Evolutionary conservation across 2,888 invertebrate genomes (phyloP).

Genomic region (Campoplex capitator): DNA sequence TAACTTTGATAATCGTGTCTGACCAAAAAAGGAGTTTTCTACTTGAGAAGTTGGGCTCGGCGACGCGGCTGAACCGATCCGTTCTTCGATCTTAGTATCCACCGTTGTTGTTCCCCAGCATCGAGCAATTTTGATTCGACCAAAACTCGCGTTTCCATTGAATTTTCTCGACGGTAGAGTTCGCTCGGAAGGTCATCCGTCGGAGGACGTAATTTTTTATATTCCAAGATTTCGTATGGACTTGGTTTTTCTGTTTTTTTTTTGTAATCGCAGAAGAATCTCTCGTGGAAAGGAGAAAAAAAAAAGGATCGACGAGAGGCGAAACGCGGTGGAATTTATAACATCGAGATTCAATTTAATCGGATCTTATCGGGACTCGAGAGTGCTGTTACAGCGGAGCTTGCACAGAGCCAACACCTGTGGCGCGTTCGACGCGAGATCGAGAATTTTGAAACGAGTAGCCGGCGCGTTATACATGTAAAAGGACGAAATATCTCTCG

Average conservation of each 20-base stretch:
- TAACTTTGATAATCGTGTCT: conserved; percentile 26
- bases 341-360: conserved; percentile 49
- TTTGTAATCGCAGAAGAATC: neutral
- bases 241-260: too few relatives aligned
- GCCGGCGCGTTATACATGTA: neutral
- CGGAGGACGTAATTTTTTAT: neutral
- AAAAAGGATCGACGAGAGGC: neutral
- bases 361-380: conserved; percentile 50
- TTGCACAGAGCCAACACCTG: conserved; percentile 59
- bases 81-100: neutral
- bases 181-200: neutral
- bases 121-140: neutral
- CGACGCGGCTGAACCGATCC: neutral
- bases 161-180: neutral
- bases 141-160: too few relatives aligned
- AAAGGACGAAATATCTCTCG: conserved; percentile 1
- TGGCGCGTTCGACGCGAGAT: conserved; percentile 62
- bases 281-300: neutral
- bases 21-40: conserved; percentile 28
- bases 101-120: neutral
- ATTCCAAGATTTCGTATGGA: neutral
- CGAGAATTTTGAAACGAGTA: conserved; percentile 55
- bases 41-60: conserved; percentile 10
- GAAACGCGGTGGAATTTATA: conserved; percentile 20
- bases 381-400: conserved; percentile 17